phyloP scores from a whole-genome alignment of 2,888 invertebrate genomes.

The Leucozona laternaria region DNA sequence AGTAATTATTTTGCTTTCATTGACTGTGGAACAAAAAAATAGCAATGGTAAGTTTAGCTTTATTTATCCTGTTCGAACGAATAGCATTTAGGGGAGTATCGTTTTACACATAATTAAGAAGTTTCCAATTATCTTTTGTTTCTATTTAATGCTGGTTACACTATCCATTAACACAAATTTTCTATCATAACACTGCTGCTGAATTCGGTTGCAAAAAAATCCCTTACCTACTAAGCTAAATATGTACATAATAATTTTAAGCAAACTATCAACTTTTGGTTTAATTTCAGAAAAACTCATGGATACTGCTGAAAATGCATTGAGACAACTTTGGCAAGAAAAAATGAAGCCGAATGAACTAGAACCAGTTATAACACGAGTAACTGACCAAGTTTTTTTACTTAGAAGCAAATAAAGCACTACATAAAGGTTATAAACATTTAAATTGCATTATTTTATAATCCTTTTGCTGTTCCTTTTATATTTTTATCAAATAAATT shows the following conservation, averaged over 20 bases:
- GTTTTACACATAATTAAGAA: not conserved
- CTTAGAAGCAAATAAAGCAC: constrained; percentile 62
- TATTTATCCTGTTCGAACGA: not conserved
- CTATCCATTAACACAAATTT: no score
- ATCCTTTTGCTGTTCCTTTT: not conserved
- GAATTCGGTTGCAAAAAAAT: not conserved
- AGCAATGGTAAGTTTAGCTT: constrained; percentile 20
- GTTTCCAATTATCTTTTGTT: no score
- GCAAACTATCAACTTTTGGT: not conserved
- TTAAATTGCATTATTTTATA: not conserved
- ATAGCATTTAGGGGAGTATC: not conserved
- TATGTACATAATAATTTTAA: not conserved
- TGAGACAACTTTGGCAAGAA: constrained; percentile 79
- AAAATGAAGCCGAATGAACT: constrained; percentile 78
- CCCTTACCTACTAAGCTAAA: not conserved
- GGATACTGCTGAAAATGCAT: constrained; percentile 77
- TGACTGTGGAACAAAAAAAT: constrained; percentile 77
- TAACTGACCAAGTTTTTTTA: constrained; percentile 81
- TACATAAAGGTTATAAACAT: not conserved
- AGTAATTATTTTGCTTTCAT: constrained; percentile 83
- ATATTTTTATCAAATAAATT: not conserved
- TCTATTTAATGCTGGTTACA: no score
- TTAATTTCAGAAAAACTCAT: constrained; percentile 35
- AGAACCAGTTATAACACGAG: constrained; percentile 80
- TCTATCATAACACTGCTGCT: not conserved